These are phyloP conservation scores for Hypotaenidia okinawae DNA, from an alignment of 2,797 vertebrate genomes.

Conservation along the genomic window DNA sequence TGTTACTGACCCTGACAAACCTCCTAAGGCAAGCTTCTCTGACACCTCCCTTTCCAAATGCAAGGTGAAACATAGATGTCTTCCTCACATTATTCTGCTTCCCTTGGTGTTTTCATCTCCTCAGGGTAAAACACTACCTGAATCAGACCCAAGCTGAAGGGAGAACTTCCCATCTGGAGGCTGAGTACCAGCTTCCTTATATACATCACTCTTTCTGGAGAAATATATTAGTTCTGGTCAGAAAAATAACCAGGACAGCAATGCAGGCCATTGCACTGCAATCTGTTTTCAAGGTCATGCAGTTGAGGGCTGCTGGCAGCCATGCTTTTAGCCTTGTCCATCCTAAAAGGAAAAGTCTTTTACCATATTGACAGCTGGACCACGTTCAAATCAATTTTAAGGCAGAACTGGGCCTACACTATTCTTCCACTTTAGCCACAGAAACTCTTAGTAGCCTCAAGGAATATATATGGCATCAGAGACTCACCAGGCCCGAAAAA, in stretches of 20 bases:
- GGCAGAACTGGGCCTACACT: neutral
- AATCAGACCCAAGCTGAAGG: neutral
- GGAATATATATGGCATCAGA: neutral
- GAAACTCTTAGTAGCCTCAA: neutral
- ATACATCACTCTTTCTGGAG: neutral
- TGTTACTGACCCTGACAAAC: neutral
- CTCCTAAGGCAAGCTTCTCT: neutral
- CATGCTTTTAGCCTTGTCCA: neutral
- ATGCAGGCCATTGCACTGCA: neutral
- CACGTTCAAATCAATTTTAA: neutral
- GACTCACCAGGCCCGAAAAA: neutral
- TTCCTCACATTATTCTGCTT: neutral
- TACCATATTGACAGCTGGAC: neutral
- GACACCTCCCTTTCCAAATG: slow-evolving; percentile 13
- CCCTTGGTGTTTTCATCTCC: neutral
- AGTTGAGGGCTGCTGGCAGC: neutral
- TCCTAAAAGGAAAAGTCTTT: neutral
- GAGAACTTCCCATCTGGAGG: neutral
- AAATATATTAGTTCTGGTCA: neutral
- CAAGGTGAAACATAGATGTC: neutral
- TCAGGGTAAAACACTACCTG: slow-evolving; percentile 2
- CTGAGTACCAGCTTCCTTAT: neutral
- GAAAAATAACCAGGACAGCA: neutral
- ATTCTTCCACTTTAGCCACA: neutral
- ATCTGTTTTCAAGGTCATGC: neutral